A percentile compares a stretch with the other conserved stretches of the same genome.
Conservation (phyloP, 1,140 invertebrate genomes). For the Bicyclus anynana region DNA sequence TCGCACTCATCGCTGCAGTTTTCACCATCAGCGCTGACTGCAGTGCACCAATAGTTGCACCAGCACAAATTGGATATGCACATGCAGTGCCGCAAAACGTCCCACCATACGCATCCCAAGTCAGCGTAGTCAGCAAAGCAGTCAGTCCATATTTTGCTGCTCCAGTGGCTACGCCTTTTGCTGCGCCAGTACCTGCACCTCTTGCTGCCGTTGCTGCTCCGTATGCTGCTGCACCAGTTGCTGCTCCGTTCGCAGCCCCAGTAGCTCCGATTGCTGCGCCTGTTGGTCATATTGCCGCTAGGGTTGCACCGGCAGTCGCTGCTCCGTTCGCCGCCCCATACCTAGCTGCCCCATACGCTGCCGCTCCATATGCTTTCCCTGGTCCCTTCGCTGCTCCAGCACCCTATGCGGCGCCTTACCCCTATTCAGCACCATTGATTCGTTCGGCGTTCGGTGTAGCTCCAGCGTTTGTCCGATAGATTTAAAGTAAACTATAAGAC, state of each 20-base stretch:
- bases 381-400: conserved; percentile 34
- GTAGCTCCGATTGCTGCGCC: conserved; percentile 28
- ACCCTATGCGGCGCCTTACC: conserved; percentile 44
- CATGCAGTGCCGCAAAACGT: conserved; percentile 76
- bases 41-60: conserved; percentile 61
- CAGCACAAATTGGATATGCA: conserved; percentile 60
- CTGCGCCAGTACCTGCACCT: conserved; percentile 25
- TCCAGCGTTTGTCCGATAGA: conserved; percentile 69
- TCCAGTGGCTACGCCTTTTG: conserved; percentile 34
- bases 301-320: conserved; percentile 16
- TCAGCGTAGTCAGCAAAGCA: conserved; percentile 72
- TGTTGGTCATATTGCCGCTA: conserved; percentile 20
- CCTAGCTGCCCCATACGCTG: conserved; percentile 36
- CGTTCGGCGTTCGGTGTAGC: conserved; percentile 46
- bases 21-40: conserved; percentile 63
- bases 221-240: conserved; percentile 36
- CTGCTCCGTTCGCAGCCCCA: conserved; percentile 37
- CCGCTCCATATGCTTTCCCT: conserved; percentile 30
- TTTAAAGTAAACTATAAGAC: conserved; percentile 54
- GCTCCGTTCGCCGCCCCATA: conserved; percentile 21
- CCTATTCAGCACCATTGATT: conserved; percentile 45
- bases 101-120: conserved; percentile 75
- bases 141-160: conserved; percentile 52
- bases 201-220: conserved; percentile 51
- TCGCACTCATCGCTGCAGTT: conserved; percentile 59